Evolutionary conservation across 2,888 invertebrate species (phyloP), one percentile per base, ranked within the genome.

Genomic region (Vandiemenella viatica): DNA sequence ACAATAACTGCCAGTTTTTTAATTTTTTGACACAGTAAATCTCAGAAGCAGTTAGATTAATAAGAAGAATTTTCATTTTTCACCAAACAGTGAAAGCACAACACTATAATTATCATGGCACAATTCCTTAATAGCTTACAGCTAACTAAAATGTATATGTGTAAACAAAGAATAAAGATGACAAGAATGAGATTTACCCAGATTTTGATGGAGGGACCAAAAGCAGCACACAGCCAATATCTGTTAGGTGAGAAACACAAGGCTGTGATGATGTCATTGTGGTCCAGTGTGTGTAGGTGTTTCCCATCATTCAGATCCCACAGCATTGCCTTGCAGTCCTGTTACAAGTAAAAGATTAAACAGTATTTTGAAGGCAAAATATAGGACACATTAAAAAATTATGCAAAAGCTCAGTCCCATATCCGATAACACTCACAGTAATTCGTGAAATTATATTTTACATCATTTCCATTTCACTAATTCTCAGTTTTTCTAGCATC

Each of bases 221-320:
- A 96, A 18, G 98, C 98, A 63, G 96, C 98, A 69, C 98, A 98
- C 56, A 99, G 78, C 98, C 98, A 98, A 66, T 98, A 98, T 53
- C 96, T 83, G 75, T 98, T 98, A 55, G 98, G 98, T 55, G 95
- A 95, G 83, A 99, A 98, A 79, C 93, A 92, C 61, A 98, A 74
- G 5, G 97, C 89, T 61, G 95, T 96, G 71, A 98, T 97, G 67
- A 90, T 89, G 66, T 96, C 96, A 69, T 93, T 95, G 69, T 97
- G 97, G 66, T 96, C 95, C 62, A 98, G 73, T 13, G 97, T 97
- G 75, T 98, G 97, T 65, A 98, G 76, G 69, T 97, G 96, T 71
- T 98, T 97, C 73, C 95, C 96, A 66, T 98, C 98, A 69, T 97
- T 97, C 66, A 98, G 74, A 70, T 98, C 98, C 98, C 97, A 99